Base-by-base conservation (phyloP, 1,140 invertebrate genomes). In the Drosophila mojavensis region DNA sequence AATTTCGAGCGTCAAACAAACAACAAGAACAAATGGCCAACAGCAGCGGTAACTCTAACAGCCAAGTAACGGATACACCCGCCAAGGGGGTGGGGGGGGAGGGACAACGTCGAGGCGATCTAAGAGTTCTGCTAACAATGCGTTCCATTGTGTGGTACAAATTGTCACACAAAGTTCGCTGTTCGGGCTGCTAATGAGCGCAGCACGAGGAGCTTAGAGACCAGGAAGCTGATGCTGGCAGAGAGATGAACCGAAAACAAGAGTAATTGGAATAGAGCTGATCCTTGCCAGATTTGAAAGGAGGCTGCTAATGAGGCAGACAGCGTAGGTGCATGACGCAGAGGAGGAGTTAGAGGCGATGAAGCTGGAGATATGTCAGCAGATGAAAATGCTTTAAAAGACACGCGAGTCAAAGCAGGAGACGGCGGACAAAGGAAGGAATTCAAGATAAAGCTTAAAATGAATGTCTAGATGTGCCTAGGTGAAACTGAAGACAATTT, bases 111-210 rank as follows among this genome's bases (percentile, higher is more conserved):
- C 33, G 33, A 2, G 33, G 33, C 7, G 45, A 20, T 28, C 11
- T 30, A 15, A 54, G 41, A 56, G 51, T 66, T 50, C 54, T 50
- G 41, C 33, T 45, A 63, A 86, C 79, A 86, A 79, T 76, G 83
- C 68, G 59, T 20, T 43, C 48, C 67, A 80, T 80, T 68, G 64
- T 85, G 68, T 63, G 59, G 60, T 73, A 85, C 70, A 85, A 78
- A 86, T 78, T 81, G 78, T 86, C 75, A 81, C 81, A 81, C 66
- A 75, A 67, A 72, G 66, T 67, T 63, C 51, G 11, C 72, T 55
- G 51, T 26, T 36, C 59, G 48, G 15, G 24, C 53, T 43, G 47
- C 36, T 53, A 72, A 66, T 70, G 51, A 70, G 67, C 58, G 5
- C 15, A 33, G 28, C 26, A 20, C 26, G 5, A 60, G 26, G 5